Base-by-base conservation (phyloP, 2,797 vertebrate species). In the Apodemus agrarius region DNA sequence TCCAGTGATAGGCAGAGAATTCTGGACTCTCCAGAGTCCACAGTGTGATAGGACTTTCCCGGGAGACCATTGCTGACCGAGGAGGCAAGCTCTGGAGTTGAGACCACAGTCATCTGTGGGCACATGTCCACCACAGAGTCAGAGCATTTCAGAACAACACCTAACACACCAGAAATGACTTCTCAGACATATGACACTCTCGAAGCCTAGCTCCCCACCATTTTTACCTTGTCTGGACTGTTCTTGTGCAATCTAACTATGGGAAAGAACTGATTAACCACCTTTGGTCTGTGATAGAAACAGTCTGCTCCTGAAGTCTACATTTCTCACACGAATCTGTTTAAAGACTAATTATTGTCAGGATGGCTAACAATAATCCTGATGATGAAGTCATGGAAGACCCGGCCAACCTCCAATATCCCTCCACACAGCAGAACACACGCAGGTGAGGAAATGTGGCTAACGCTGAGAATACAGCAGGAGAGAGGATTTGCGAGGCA, bases 211-310 rank as follows among this genome's bases (percentile, higher is more conserved):
- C 3, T 29, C 12, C 67, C 61, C 1, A 14, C 1, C 22, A 0
- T 13, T 16, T 24, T 0, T 0, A 0, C 1, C 12, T 0, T 13
- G 59, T 49, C 65, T 1, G 1, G 29, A 21, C 19, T 0, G 0
- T 9, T 43, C 37, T 8, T 8, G 24, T 0, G 0, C 34, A 1
- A 3, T 14, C 34, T 4, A 0, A 11, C 10, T 65, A 10, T 43
- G 3, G 40, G 31, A 11, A 67, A 90, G 46, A 43, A 9, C 19
- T 29, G 85, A 83, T 4, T 19, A 43, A 24, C 52, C 31, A 24
- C 17, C 37, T 8, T 3, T 6, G 24, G 22, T 34, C 76, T 13
- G 29, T 40, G 13, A 43, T 1, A 4, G 59, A 90, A 37, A 40
- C 0, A 9, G 19, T 63, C 31, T 52, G 26, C 67, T 65, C 37